Conservation (phyloP, 2,113 vertebrate species). For the rat (Rattus norvegicus) region GRCr8 NC_086038.1:10387001-10387500, state of each 20-base stretch:
- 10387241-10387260: fast-evolving
- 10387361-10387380: background rate
- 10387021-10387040: no score
- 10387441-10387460: background rate
- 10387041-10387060: no score
- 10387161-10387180: fast-evolving
- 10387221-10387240: background rate
- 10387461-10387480: background rate
- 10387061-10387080: no score
- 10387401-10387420: background rate
- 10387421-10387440: background rate
- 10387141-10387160: no score
- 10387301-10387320: background rate
- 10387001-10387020: no score
- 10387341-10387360: background rate
- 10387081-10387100: no score
- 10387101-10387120: no score
- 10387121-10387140: no score
- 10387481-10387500: background rate
- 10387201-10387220: no score
- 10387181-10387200: background rate
- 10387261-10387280: background rate
- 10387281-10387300: background rate
- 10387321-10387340: fast-evolving
- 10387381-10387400: background rate